Evolutionary conservation across 2,797 vertebrate species (phyloP), one percentile per base, ranked within the genome.

Genomic region (Micropoecilia bifurca): DNA sequence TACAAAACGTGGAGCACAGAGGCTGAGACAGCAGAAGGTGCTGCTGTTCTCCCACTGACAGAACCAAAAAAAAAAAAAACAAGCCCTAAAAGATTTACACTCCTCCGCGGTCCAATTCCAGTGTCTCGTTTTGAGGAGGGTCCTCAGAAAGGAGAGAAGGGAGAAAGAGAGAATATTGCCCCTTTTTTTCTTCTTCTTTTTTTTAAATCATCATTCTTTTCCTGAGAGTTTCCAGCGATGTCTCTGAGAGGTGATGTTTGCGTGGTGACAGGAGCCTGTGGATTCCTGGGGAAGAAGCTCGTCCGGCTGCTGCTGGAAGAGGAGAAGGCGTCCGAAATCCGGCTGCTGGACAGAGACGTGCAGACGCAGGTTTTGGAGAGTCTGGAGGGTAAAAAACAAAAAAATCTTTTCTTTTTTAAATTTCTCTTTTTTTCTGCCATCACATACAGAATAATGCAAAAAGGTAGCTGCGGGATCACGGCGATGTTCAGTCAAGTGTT

Each of bases 251-350:
- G 96, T 1, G 95, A 97, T 13, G 96, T 96, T 77, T 98, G 97
- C 61, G 93, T 99, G 84, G 96, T 99, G 91, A 99, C 97, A 0
- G 98, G 98, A 76, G 98, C 97, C 4, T 93, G 95, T 63, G 98
- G 98, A 1, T 99, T 99, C 85, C 94, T 99, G 81, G 98, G 98
- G 2, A 94, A 90, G 83, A 96, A 93, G 82, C 95, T 98, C 46
- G 80, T 97, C 74, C n/a, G 22, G 78, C 86, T 98, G 85, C 88
- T 99, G 88, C 83, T 97, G 84, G 95, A 97, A 66, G 96, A 98
- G 41, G 96, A 97, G 86, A 92, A 93, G 0, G 82, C 95, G 75
- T 91, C 95, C 1, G 97, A 99, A 93, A 85, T 99, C 22, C 94
- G 97, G 0, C 88, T 96, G 66, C 88, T 99, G 85, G 98, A 99